phyloP scores from a whole-genome alignment of 2,888 invertebrate genomes.

The Orchesella flavescens region DNA sequence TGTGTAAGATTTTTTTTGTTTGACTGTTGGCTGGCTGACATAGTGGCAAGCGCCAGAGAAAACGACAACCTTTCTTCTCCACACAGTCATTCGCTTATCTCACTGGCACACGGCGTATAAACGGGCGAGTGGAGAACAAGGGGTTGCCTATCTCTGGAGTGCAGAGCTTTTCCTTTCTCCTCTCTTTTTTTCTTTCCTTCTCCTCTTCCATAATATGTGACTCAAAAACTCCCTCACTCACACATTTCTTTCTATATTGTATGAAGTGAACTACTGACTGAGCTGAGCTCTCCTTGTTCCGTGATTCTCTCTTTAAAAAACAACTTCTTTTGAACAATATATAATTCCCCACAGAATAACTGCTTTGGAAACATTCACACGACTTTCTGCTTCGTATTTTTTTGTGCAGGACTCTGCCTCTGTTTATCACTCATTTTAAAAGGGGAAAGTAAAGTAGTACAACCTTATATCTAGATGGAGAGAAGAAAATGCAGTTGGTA shows the following conservation, averaged over 20 bases:
- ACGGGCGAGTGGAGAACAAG: conserved; percentile 64
- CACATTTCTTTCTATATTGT: neutral
- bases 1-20: conserved; percentile 16
- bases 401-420: too few relatives aligned
- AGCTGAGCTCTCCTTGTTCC: conserved; percentile 27
- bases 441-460: too few relatives aligned
- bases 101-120: conserved; percentile 68
- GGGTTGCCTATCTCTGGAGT: conserved; percentile 67
- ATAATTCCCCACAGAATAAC: conserved; percentile 24
- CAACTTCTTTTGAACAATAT: neutral
- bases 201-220: neutral
- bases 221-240: neutral
- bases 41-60: conserved; percentile 41
- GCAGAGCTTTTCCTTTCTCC: conserved; percentile 59
- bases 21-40: conserved; percentile 30
- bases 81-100: conserved; percentile 69
- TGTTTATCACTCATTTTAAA: too few relatives aligned
- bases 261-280: neutral
- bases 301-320: conserved; percentile 13
- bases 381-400: too few relatives aligned
- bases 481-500: too few relatives aligned
- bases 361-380: neutral
- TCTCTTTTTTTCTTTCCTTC: neutral
- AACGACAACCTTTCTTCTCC: conserved; percentile 41
- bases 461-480: too few relatives aligned